phyloP scores from a whole-genome alignment of 2,797 vertebrate genomes.

The Acestrorhynchus altus region DNA sequence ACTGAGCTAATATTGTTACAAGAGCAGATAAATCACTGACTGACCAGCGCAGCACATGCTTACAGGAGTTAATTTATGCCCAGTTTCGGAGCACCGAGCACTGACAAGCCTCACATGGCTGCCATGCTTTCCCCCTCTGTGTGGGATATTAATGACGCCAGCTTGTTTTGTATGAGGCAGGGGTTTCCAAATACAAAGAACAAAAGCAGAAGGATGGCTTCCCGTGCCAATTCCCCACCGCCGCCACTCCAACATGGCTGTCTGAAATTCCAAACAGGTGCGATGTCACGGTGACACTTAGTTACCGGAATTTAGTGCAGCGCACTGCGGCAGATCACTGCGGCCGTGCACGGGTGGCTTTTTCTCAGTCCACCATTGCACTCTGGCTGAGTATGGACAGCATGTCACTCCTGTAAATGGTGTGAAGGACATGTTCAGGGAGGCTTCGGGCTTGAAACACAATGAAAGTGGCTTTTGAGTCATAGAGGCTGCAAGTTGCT shows the following conservation, averaged over 20 bases:
- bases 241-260: conserved; percentile 12
- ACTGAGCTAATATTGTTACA: conserved; percentile 71
- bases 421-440: conserved; percentile 62
- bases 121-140: conserved; percentile 61
- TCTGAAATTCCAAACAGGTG: conserved; percentile 76
- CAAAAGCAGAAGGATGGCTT: conserved; percentile 42
- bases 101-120: conserved; percentile 53
- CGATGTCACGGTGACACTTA: conserved; percentile 73
- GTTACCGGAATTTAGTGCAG: conserved; percentile 80
- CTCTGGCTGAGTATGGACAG: conserved; percentile 49
- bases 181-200: conserved; percentile 28
- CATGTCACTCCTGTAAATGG: conserved; percentile 69
- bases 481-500: conserved; percentile 37
- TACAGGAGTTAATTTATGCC: conserved; percentile 68
- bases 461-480: conserved; percentile 40
- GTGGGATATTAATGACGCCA: conserved; percentile 60
- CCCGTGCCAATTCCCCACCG: neutral
- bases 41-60: conserved; percentile 64
- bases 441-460: conserved; percentile 47
- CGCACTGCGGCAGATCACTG: conserved; percentile 81
- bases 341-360: neutral
- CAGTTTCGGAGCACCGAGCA: conserved; percentile 56
- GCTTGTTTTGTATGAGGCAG: conserved; percentile 61
- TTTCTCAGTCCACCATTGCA: neutral
- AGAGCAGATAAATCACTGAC: conserved; percentile 70